Conservation (phyloP, 1,140 invertebrate genomes). For the Glossosoma conforme region DNA sequence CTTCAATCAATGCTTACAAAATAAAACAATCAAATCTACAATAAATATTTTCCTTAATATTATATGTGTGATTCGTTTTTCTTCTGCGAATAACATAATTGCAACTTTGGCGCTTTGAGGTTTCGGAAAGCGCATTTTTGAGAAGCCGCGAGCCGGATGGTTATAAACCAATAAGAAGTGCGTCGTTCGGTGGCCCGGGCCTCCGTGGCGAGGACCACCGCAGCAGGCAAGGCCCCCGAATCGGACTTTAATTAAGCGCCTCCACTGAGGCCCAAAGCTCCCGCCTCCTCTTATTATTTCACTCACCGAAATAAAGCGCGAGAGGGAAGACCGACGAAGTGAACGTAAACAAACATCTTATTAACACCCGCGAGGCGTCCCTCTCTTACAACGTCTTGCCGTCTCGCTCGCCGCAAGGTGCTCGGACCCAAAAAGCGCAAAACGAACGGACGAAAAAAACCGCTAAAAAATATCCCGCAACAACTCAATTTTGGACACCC, state of each 20-base stretch:
- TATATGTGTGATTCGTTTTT: too few species aligned
- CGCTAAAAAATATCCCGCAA: conserved; percentile 23
- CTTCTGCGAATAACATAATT: too few species aligned
- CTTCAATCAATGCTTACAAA: too few species aligned
- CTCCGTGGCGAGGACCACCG: too few species aligned
- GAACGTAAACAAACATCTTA: conserved; percentile 34
- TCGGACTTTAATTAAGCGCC: conserved; percentile 31
- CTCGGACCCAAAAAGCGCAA: conserved; percentile 15
- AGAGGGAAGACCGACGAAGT: conserved; percentile 29
- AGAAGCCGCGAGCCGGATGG: too few species aligned
- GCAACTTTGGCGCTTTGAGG: too few species aligned
- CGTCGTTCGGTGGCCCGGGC: too few species aligned
- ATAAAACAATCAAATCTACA: too few species aligned
- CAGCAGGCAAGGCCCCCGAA: too few species aligned
- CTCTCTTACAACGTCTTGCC: conserved; percentile 4
- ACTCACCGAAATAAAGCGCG: conserved; percentile 15
- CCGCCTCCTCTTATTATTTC: conserved; percentile 21
- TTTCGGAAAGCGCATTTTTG: too few species aligned
- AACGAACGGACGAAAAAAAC: conserved; percentile 18
- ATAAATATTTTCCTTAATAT: too few species aligned
- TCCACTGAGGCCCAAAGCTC: conserved; percentile 23
- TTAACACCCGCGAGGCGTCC: conserved; percentile 27
- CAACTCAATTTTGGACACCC: conserved; percentile 33
- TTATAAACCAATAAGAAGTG: too few species aligned
- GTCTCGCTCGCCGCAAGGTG: conserved; percentile 19